Evolutionary conservation across 2,797 vertebrate species (phyloP), one percentile per base, ranked within the genome.

Genomic region (Tragelaphus eurycerus): DNA sequence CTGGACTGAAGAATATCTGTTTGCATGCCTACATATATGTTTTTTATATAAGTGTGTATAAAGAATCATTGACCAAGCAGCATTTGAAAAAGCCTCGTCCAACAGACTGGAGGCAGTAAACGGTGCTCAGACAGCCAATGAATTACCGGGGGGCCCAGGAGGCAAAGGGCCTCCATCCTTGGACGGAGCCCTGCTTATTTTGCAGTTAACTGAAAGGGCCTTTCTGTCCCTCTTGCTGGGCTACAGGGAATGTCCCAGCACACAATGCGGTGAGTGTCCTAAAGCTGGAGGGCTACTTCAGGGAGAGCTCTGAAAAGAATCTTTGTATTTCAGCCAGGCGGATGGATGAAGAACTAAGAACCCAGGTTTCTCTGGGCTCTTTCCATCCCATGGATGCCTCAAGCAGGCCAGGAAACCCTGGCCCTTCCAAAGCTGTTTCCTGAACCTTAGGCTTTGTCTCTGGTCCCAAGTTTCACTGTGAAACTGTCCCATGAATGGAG

Each of bases 221-320:
- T 92, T 87, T 98, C 97, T 98, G 60, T 82, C 16, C 7, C 87
- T 88, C 95, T 54, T 82, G 86, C 98, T 79, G 93, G 96, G 92
- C 93, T 50, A 9, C 46, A 52, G 96, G 93, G 87, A 96, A 86
- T 27, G 89, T 76, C 91, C 90, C 59, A 21, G 46, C 62, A 60
- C 86, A 98, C 96, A 98, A 96, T 82, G 94, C 74, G 11, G 86
- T 31, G 31, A 96, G 98, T 98, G 95, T 97, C 93, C 86, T 76
- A 13, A 48, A 57, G 54, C 81, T 16, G 64, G 85, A 91, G 87
- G 67, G 86, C 93, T 89, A 59, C 89, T 89, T 54, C 81, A 60
- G 71, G 86, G 93, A 86, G 59, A 23, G 93, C 60, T 52, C 97
- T 97, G 95, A 97, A 98, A 96, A 94, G 97, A 60, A 89, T 54